phyloP scores from a whole-genome alignment of 2,888 invertebrate species.

The Ochlodes sylvanus region DNA sequence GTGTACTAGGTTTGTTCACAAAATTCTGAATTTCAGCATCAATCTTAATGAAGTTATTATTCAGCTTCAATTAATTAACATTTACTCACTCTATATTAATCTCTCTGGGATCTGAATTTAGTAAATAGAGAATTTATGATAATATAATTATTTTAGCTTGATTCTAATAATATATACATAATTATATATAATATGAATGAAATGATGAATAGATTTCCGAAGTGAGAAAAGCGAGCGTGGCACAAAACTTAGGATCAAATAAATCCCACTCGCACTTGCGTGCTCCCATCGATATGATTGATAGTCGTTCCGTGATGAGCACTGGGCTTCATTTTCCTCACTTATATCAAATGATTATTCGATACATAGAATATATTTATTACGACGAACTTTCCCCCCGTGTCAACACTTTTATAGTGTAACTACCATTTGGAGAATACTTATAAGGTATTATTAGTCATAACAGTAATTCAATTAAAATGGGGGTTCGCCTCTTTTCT shows the following conservation, averaged over 20 bases:
- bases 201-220: conserved; percentile 59
- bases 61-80: too few species aligned
- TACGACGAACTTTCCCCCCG: conserved; percentile 21
- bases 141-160: conserved; percentile 42
- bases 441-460: too few species aligned
- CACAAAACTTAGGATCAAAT: conserved; percentile 68
- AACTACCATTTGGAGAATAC: too few species aligned
- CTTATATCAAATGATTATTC: conserved; percentile 24
- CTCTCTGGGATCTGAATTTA: too few species aligned
- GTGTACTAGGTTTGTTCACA: too few species aligned
- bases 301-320: conserved; percentile 48
- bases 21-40: too few species aligned
- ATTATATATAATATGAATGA: neutral
- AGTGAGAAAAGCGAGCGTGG: conserved; percentile 60
- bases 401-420: too few species aligned
- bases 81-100: too few species aligned
- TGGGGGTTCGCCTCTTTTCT: too few species aligned
- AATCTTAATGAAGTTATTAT: too few species aligned
- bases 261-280: conserved; percentile 69
- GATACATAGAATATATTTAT: conserved; percentile 32
- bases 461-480: too few species aligned
- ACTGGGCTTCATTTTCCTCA: conserved; percentile 17
- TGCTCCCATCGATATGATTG: conserved; percentile 75
- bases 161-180: neutral
- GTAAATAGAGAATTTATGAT: too few species aligned